phyloP scores from a whole-genome alignment of 2,888 invertebrate genomes.

The Macrophya annulata region DNA sequence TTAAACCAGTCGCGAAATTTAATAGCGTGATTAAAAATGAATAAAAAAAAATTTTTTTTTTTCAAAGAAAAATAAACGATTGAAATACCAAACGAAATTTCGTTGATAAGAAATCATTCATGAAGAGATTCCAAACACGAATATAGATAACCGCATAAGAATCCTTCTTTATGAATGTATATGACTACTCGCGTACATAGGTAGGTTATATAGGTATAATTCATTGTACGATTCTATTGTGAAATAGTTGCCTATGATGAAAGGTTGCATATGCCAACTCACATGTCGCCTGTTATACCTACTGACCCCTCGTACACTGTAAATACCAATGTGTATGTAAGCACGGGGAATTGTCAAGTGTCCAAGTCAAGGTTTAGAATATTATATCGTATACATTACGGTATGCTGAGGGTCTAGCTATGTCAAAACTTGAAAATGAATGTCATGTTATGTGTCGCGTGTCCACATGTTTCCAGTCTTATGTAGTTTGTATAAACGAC shows the following conservation, averaged over 20 bases:
- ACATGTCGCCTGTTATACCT: conserved; percentile 28
- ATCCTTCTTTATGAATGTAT: neutral
- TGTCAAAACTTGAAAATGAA: conserved; percentile 42
- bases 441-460: conserved; percentile 44
- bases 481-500: neutral
- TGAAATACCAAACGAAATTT: conserved; percentile 17
- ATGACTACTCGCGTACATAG: no score
- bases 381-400: conserved; percentile 8
- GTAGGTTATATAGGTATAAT: neutral
- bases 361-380: conserved; percentile 39
- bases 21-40: neutral
- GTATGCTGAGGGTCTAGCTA: neutral
- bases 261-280: conserved; percentile 42
- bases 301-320: conserved; percentile 39
- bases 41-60: neutral
- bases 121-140: conserved; percentile 14
- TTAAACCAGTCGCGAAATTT: conserved; percentile 46
- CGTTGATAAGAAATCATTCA: conserved; percentile 20
- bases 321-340: neutral
- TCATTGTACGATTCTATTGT: conserved; percentile 16
- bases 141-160: neutral
- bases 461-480: conserved; percentile 30
- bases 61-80: neutral
- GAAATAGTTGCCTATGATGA: neutral
- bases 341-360: conserved; percentile 41